Evolutionary conservation across 2,797 vertebrate genomes (phyloP).

Genomic region (Sebastes minor): DNA sequence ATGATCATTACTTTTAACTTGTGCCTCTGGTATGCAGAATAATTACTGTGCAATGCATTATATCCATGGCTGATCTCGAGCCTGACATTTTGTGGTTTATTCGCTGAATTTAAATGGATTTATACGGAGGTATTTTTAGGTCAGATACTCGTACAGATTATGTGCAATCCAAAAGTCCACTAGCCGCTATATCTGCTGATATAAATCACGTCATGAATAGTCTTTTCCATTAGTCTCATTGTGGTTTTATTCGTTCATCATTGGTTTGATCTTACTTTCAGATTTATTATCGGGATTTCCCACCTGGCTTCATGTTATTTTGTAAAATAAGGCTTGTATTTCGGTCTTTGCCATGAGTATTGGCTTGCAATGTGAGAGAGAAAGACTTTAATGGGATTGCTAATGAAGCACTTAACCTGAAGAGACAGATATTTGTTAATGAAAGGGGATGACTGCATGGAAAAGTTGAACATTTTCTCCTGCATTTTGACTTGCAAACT

Average conservation of each 20-base stretch:
- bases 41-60: slow-evolving; percentile 13
- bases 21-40: slow-evolving; percentile 33
- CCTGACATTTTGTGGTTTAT: slow-evolving; percentile 29
- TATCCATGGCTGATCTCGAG: slow-evolving; percentile 13
- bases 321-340: not conserved
- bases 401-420: slow-evolving; percentile 7
- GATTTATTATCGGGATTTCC: not conserved
- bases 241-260: not conserved
- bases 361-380: not conserved
- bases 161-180: not conserved
- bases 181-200: not conserved
- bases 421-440: not conserved
- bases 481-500: not conserved
- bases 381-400: not conserved
- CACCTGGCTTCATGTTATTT: not conserved
- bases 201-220: not conserved
- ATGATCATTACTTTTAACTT: slow-evolving; percentile 24
- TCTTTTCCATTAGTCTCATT: not conserved
- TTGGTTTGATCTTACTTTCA: not conserved
- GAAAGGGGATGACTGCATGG: not conserved
- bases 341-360: not conserved
- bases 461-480: not conserved
- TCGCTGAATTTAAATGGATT: slow-evolving; percentile 18
- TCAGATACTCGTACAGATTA: not conserved
- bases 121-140: not conserved